Evolutionary conservation across 1,140 invertebrate genomes (phyloP), one percentile per base, ranked within the genome.

Genomic region (Bacillus rossius): DNA sequence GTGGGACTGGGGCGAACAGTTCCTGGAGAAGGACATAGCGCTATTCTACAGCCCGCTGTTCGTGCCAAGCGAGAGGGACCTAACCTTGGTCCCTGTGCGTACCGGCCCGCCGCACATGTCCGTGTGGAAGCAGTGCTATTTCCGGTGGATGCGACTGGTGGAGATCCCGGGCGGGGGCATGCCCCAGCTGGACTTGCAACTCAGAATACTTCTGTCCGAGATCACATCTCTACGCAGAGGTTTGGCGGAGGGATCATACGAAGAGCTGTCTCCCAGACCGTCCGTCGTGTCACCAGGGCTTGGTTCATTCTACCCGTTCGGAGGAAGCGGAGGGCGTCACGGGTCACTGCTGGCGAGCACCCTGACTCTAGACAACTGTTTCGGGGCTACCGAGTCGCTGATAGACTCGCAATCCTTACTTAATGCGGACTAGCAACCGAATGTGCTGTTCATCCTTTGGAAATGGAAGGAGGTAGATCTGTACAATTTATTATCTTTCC

Each of bases 71-170:
- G 22, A 40, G 26, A 4, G 29, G 10, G 29, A 34, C 29, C 10
- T 34, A 52, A 87, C n/a, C 22, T 57, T 13, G 29, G 51, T 74
- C 8, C 50, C 57, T 20, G 61, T 84, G 1, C 69, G 78, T 14
- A 75, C 76, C 29, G 69, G 71, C 17, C 73, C 89, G 41, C 72
- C 82, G 5, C 75, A 72, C 61, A 71, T 93, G 58, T 83, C 89
- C 49, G 69, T 96, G n/a, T 96, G 92, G 92, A 78, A 81, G 45
- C 90, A 92, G 67, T 94, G 91, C 75, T 96, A 94, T 74, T 86
- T 91, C 63, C 84, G 92, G 2, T 95, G 91, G 90, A 80, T 94
- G 67, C 84, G 86, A 4, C 81, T 89, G 10, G 78, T 93, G 0
- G 89, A 94, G 70, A 89, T 94, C 45, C 79, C 82, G 3, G 85